Evolutionary conservation across 2,113 vertebrate species (phyloP).

Genomic region (Cichladusa arquata): DNA sequence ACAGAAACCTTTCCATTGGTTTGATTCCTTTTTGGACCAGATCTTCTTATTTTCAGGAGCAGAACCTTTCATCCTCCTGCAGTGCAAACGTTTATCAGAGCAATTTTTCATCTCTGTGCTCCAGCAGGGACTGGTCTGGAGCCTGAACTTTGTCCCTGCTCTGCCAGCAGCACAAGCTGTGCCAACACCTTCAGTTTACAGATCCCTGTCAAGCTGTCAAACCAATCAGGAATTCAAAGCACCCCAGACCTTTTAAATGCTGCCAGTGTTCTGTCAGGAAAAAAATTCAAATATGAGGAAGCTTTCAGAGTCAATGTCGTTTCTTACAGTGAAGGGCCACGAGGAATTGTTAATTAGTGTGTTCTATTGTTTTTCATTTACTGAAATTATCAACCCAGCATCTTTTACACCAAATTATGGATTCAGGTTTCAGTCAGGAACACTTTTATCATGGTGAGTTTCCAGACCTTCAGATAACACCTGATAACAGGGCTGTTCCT

Average conservation of each 20-base stretch:
- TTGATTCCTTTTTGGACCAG: neutral
- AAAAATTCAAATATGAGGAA: conserved; percentile 41
- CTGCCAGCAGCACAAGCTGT: neutral
- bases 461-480: neutral
- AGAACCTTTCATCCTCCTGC: neutral
- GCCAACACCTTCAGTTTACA: conserved; percentile 9
- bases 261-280: conserved; percentile 37
- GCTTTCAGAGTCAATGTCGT: conserved; percentile 14
- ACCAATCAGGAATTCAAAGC: conserved; percentile 17
- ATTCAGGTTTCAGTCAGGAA: neutral
- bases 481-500: neutral
- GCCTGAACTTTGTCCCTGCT: conserved; percentile 56
- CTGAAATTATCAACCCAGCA: neutral
- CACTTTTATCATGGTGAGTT: neutral
- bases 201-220: conserved; percentile 44
- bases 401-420: neutral
- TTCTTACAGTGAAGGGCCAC: conserved; percentile 9
- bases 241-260: conserved; percentile 21
- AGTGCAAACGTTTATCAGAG: neutral
- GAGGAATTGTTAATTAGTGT: conserved; percentile 19
- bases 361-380: neutral
- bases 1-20: neutral
- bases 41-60: neutral
- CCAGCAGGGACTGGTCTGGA: neutral
- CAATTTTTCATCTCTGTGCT: conserved; percentile 28